Evolutionary conservation across 2,797 vertebrate species (phyloP), one percentile per base, ranked within the genome.

Genomic region (Euphonia xanthogaster): DNA sequence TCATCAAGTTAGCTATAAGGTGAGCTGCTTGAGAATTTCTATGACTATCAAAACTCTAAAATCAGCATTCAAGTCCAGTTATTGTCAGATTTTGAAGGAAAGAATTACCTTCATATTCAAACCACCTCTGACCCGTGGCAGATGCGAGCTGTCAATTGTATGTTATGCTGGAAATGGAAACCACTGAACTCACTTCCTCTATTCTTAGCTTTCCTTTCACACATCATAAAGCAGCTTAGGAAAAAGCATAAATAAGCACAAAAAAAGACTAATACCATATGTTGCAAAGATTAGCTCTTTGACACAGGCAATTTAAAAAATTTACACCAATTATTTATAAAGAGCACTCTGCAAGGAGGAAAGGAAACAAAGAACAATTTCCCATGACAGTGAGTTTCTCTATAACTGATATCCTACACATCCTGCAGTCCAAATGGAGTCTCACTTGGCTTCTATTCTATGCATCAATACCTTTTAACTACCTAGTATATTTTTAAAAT

Each of bases 141-240:
- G 84, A 94, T 72, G 40, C 5, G 9, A 87, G 57, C 54, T 86
- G 81, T 58, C 78, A 92, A 9, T 2, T 55, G 55, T 16, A 53
- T 0, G 13, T 27, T 67, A 71, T 28, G 48, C 70, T 86, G 77
- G 78, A 93, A 92, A 88, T 33, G 75, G 88, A 94, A 93, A 85
- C 72, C 42, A 73, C 80, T 53, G 28, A 94, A 89, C 48, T 76
- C 35, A 44, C 74, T 97, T 92, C 88, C 86, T 89, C 81, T 89
- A 20, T 72, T 87, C 86, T 93, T 37, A 87, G 86, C 72, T 67
- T 58, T 91, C 88, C 65, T 83, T 85, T 76, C 81, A 83, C 50
- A 77, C 53, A 61, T 45, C 20, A 51, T 23, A 70, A 66, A 93
- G 78, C 1, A 65, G 42, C 54, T 93, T 73, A 66, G 13, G 30